Conservation (phyloP, 1,140 invertebrate species). For the Drosophila parabipectinata region DNA sequence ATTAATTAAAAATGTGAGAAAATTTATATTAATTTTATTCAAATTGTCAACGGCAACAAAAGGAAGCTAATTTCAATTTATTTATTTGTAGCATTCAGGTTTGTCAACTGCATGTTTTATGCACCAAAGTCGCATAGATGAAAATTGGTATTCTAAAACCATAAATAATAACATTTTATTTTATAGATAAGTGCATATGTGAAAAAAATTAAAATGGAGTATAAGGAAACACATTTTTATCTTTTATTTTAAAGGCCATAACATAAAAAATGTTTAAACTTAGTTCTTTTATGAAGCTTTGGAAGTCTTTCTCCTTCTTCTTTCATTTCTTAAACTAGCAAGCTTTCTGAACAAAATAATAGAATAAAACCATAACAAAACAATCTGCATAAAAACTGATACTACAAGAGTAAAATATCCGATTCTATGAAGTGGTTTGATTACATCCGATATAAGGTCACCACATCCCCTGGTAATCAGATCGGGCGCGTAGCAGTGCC, state of each 20-base stretch:
- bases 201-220: neutral
- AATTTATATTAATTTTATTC: constrained; percentile 82
- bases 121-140: constrained; percentile 41
- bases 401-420: neutral
- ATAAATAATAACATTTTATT: constrained; percentile 16
- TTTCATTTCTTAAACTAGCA: neutral
- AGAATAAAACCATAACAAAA: neutral
- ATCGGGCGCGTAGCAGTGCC: constrained; percentile 17
- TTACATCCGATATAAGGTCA: constrained; percentile 7
- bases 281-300: neutral
- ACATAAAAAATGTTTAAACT: too few species aligned
- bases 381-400: neutral
- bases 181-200: neutral
- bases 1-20: constrained; percentile 77
- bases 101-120: constrained; percentile 48
- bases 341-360: neutral
- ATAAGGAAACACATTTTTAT: neutral
- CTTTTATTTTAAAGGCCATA: neutral
- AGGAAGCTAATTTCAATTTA: constrained; percentile 81
- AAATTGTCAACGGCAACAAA: constrained; percentile 78
- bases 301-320: neutral
- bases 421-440: neutral
- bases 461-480: constrained; percentile 36
- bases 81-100: constrained; percentile 60
- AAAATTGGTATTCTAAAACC: constrained; percentile 58